Evolutionary conservation across 2,888 invertebrate species (phyloP).

Genomic region (Megaustenia siamemsis): DNA sequence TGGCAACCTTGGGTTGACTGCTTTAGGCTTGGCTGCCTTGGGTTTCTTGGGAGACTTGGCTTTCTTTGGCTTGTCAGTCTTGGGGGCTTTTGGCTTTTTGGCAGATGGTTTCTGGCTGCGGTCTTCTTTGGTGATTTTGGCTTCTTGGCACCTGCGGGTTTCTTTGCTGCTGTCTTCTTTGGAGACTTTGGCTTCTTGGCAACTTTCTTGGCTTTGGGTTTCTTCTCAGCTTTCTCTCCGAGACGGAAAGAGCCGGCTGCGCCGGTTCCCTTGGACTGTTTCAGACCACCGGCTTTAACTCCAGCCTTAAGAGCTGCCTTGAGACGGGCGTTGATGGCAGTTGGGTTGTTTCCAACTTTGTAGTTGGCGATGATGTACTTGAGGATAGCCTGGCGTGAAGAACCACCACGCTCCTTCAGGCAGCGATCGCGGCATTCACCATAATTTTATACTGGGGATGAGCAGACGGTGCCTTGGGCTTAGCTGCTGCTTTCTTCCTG

Average conservation of each 20-base stretch:
- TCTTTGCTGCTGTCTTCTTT: too few relatives aligned
- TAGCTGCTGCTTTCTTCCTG: neutral
- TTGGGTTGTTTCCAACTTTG: conserved; percentile 68
- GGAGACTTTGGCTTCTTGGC: conserved; percentile 40
- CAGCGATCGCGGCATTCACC: neutral
- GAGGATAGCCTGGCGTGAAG: conserved; percentile 77
- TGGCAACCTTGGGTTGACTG: conserved; percentile 1
- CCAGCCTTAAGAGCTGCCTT: conserved; percentile 73
- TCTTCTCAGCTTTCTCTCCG: conserved; percentile 53
- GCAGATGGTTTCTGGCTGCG: conserved; percentile 50
- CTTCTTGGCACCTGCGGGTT: conserved; percentile 45
- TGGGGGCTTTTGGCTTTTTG: conserved; percentile 35
- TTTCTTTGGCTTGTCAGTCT: conserved; percentile 15
- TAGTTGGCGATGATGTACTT: conserved; percentile 78
- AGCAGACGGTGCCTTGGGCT: neutral
- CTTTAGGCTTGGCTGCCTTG: conserved; percentile 27
- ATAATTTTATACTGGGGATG: neutral
- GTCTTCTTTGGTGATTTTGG: conserved; percentile 31
- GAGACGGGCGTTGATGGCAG: conserved; percentile 69
- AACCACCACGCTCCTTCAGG: conserved; percentile 77
- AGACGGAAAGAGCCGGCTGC: conserved; percentile 61
- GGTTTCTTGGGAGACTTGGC: conserved; percentile 27
- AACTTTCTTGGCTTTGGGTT: conserved; percentile 47
- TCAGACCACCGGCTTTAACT: conserved; percentile 57
- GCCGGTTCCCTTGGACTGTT: conserved; percentile 59